phyloP scores from a whole-genome alignment of 2,888 invertebrate genomes.

The Ametastegia equiseti region DNA sequence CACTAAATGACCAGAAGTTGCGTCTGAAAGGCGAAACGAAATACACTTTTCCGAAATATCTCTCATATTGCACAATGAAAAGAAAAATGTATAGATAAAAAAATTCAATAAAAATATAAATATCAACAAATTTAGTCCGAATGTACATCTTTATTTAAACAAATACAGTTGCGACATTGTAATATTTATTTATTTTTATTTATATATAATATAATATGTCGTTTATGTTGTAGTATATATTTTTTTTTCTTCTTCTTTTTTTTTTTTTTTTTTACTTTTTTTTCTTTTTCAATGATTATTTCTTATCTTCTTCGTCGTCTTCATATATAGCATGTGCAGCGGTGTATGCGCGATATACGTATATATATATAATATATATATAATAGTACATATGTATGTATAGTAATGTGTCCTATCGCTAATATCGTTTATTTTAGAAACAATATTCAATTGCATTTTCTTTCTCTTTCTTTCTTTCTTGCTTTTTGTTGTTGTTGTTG shows the following conservation, averaged over 20 bases:
- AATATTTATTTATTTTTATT: constrained; percentile 61
- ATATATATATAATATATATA: no score
- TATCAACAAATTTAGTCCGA: constrained; percentile 34
- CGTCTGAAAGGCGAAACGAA: no score
- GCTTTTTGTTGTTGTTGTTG: no score
- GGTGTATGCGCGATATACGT: constrained; percentile 74
- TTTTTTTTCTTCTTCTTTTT: background rate
- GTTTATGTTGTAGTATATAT: constrained; percentile 61
- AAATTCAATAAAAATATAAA: background rate
- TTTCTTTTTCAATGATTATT: no score
- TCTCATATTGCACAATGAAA: no score
- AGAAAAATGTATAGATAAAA: background rate
- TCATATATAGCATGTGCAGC: constrained; percentile 75
- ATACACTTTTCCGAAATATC: no score
- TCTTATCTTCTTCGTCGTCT: no score
- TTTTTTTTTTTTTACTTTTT: constrained; percentile 68
- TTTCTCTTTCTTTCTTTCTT: constrained; percentile 1
- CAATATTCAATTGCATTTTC: no score
- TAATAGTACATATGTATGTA: constrained; percentile 68
- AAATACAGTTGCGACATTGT: constrained; percentile 76
- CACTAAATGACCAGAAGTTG: no score
- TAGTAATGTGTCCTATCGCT: constrained; percentile 65
- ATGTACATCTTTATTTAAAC: constrained; percentile 76
- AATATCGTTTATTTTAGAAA: constrained; percentile 60
- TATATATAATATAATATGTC: constrained; percentile 65